phyloP scores from a whole-genome alignment of 2,113 vertebrate genomes.

The Indri indri region DNA sequence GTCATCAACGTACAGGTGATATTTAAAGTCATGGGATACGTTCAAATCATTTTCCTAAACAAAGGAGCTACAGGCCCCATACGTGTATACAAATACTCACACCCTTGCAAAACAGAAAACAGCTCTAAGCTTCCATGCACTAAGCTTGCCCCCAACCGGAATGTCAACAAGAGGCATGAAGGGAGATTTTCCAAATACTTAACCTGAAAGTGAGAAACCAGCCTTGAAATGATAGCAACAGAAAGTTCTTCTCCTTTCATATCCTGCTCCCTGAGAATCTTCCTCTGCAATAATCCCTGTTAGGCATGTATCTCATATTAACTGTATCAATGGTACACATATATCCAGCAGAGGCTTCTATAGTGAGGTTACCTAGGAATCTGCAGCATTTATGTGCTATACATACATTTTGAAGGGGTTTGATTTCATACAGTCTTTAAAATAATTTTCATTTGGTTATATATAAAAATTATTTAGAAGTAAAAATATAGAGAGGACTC shows the following conservation, averaged over 20 bases:
- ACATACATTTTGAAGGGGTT: not conserved
- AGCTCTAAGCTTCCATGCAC: not conserved
- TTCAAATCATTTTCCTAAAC: not conserved
- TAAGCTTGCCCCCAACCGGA: not conserved
- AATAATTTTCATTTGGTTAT: not conserved
- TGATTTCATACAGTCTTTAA: not conserved
- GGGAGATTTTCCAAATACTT: not conserved
- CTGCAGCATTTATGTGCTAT: not conserved
- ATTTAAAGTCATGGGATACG: too few relatives aligned
- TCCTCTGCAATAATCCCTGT: not conserved
- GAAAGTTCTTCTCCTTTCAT: not conserved
- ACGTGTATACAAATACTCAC: not conserved
- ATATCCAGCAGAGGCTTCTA: not conserved
- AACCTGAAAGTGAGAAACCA: not conserved
- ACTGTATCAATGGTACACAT: too few relatives aligned
- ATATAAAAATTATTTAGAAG: not conserved
- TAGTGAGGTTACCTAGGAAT: not conserved
- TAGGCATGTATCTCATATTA: not conserved
- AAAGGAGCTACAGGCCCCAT: not conserved
- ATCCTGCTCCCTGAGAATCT: not conserved
- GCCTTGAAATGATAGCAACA: not conserved
- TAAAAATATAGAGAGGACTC: not conserved
- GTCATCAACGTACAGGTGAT: fast-evolving
- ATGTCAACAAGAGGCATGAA: not conserved
- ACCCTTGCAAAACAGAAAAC: not conserved